These are phyloP conservation scores for Blastobasis adustella DNA, from an alignment of 2,888 invertebrate species.

Conservation along the genomic window DNA sequence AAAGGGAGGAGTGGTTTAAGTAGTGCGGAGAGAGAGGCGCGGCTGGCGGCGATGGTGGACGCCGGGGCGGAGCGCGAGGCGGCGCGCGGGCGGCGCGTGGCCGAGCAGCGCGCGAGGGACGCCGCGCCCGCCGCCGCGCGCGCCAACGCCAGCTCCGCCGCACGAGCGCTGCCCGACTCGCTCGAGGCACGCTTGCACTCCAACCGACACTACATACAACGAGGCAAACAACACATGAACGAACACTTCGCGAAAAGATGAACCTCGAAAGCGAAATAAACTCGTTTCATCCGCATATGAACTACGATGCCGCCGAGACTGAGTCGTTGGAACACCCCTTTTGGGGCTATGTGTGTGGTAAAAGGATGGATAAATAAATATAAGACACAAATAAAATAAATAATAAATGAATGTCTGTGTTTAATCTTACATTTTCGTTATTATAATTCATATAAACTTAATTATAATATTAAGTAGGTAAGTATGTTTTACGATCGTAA, in stretches of 20 bases:
- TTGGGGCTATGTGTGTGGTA: no score
- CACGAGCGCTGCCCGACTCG: constrained; percentile 77
- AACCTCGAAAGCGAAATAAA: constrained; percentile 3
- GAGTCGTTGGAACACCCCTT: no score
- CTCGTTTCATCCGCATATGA: no score
- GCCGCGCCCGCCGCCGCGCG: constrained; percentile 44
- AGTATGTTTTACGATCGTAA: no score
- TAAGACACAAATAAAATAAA: no score
- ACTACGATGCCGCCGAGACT: no score
- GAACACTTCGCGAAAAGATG: constrained; percentile 86
- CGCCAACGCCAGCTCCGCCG: constrained; percentile 71
- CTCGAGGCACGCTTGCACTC: constrained; percentile 90
- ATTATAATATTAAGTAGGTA: no score
- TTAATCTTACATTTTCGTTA: no score
- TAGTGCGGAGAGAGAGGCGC: constrained; percentile 75
- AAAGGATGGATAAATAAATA: no score
- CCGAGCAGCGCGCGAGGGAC: constrained; percentile 76
- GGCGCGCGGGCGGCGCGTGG: constrained; percentile 78
- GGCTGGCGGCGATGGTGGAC: constrained; percentile 84
- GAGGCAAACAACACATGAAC: constrained; percentile 86
- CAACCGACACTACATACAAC: constrained; percentile 92
- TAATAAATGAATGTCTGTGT: no score
- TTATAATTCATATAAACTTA: no score
- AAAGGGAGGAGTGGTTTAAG: constrained; percentile 26
- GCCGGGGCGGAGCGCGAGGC: constrained; percentile 83